Percentiles rank a stretch among this genome's conserved stretches.
phyloP scores from a whole-genome alignment of 1,140 invertebrate genomes.

The Hycleus phaleratus region DNA sequence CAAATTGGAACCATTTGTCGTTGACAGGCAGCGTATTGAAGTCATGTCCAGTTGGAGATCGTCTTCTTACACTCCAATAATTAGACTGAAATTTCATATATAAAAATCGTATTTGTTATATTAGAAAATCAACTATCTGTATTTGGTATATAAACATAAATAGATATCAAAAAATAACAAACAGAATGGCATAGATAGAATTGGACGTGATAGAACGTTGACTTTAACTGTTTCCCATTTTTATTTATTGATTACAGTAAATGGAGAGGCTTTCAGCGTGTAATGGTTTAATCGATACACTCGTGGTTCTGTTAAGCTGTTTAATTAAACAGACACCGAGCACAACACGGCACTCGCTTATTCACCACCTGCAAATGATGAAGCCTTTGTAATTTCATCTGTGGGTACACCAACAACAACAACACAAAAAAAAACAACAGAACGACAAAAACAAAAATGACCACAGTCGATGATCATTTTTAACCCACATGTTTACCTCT shows the following conservation, averaged over 20 bases:
- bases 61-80: constrained; percentile 21
- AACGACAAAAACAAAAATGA: no score
- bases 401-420: no score
- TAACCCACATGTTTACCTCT: no score
- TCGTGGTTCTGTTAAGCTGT: constrained; percentile 6
- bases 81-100: constrained; percentile 15
- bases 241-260: constrained; percentile 4
- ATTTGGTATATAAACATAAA: background rate
- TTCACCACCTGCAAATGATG: no score
- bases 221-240: constrained; percentile 13
- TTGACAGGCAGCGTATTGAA: constrained; percentile 24
- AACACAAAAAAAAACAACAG: no score
- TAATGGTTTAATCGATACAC: constrained; percentile 9
- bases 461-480: no score
- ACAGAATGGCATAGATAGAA: no score
- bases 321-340: constrained; percentile 10
- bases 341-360: background rate
- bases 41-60: constrained; percentile 14
- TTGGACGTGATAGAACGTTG: constrained; percentile 5
- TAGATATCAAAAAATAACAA: no score
- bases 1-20: constrained; percentile 1
- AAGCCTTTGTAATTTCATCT: no score
- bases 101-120: constrained; percentile 1
- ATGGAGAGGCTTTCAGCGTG: constrained; percentile 6
- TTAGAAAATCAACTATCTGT: background rate